Percentiles rank a stretch among this genome's conserved stretches.
Conservation (phyloP, 2,797 vertebrate genomes). For the Nasua narica region DNA sequence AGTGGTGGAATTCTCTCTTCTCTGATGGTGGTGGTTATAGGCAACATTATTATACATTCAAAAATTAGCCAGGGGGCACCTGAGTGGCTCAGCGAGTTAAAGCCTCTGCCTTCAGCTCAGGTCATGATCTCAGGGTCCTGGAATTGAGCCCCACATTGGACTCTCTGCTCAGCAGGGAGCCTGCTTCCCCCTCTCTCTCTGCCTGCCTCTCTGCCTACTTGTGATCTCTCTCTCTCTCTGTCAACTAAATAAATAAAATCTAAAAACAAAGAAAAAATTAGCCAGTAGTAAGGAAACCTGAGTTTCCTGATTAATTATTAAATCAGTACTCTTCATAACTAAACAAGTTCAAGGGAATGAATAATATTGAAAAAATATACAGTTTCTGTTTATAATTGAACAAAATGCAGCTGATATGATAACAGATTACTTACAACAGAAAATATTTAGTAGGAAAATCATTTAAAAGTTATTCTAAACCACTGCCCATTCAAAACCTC, state of each 20-base stretch:
- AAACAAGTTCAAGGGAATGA: neutral
- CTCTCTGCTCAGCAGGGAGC: too few species aligned
- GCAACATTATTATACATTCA: neutral
- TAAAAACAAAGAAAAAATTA: too few species aligned
- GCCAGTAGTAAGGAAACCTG: neutral
- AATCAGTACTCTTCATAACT: neutral
- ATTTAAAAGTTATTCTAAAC: neutral
- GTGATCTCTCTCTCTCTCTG: too few species aligned
- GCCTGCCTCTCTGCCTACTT: too few species aligned
- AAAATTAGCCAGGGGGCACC: neutral
- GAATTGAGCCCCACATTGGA: too few species aligned
- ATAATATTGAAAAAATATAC: neutral
- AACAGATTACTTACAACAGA: constrained; percentile 1
- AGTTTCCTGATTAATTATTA: constrained; percentile 18
- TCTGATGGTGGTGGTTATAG: neutral
- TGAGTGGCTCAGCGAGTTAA: too few species aligned
- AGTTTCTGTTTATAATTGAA: neutral
- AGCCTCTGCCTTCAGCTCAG: too few species aligned
- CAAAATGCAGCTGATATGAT: neutral
- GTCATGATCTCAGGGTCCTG: too few species aligned
- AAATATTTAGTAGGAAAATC: constrained; percentile 7
- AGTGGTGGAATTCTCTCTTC: neutral
- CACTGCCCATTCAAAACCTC: neutral
- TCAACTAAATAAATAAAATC: too few species aligned
- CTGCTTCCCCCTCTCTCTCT: too few species aligned